Evolutionary conservation across 1,140 invertebrate species (phyloP), one percentile per base, ranked within the genome.

Genomic region (Cyclina sinensis): DNA sequence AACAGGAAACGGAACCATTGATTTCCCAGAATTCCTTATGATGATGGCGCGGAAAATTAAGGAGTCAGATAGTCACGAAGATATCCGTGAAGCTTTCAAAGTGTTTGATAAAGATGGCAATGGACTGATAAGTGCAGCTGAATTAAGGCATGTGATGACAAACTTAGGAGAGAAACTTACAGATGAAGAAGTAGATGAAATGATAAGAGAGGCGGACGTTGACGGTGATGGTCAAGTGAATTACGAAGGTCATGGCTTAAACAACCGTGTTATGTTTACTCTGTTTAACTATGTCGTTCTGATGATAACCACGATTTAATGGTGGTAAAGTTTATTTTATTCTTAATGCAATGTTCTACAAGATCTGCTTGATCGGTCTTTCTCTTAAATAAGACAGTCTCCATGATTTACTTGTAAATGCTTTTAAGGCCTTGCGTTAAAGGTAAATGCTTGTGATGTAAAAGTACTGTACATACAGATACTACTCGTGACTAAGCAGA

Each of bases 81-180:
- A 78, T 57, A 78, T 78, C 21, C 43, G 32, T 18, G 74, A 78
- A 35, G 74, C 74, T 1, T 78, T 78, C 27, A 51, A 30, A 21
- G 74, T 78, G 14, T 78, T 78, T 24, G 74, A 78, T 78, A 78
- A 78, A 78, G 74, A 78, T 54, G 74, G 74, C 21, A 78, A 78
- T 78, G 74, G 74, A 18, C 48, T 57, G 2, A 78, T 78, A 39
- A 78, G 74, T 54, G 74, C 74, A 51, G 32, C 74, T 54, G 74
- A 78, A 78, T 24, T 78, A 7, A 51, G 74, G 32, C 74, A 78
- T 54, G 74, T 78, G 5, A 78, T 78, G 74, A 78, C 74, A 51
- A 78, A 78, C 54, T 27, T 78, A n/a, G 74, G 74, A 32, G 74
- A 78, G 37, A 78, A 78, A 54, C 74, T 78, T 35, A 78, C 74